Percentiles rank a stretch among this genome's conserved stretches.
Conservation (phyloP, 23 tunicate species). For the Phallusia fumigata region DNA sequence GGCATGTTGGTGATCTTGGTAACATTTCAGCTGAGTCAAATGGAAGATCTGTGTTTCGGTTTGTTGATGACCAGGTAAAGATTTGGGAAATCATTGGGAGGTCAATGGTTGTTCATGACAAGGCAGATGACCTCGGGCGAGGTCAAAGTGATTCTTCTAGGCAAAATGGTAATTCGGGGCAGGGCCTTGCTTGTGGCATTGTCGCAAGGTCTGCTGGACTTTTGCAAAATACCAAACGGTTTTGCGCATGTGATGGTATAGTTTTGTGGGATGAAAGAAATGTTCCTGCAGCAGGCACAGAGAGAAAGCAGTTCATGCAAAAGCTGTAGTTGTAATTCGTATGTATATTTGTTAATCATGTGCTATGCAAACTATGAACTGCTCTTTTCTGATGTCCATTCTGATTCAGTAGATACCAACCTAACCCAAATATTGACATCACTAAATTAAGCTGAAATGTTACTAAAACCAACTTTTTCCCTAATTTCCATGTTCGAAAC, state of each 20-base stretch:
- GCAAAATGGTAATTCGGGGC: conserved; percentile 63
- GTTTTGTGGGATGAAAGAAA: conserved; percentile 87
- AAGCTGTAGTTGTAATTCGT: conserved; percentile 35
- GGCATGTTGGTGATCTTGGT: conserved; percentile 93
- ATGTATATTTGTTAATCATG: background rate
- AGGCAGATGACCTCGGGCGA: conserved; percentile 49
- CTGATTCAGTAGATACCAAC: no score
- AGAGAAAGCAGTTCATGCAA: conserved; percentile 31
- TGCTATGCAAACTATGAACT: background rate
- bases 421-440: no score
- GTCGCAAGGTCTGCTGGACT: conserved; percentile 89
- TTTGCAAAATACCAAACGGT: conserved; percentile 67
- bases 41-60: conserved; percentile 73
- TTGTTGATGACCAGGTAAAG: conserved; percentile 53
- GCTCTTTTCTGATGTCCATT: no score
- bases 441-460: no score
- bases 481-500: no score
- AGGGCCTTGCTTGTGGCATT: conserved; percentile 83
- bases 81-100: conserved; percentile 89
- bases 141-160: conserved; percentile 30
- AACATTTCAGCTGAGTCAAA: conserved; percentile 49
- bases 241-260: conserved; percentile 90
- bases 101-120: conserved; percentile 76
- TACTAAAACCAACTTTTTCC: no score
- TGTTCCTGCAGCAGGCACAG: conserved; percentile 76